These are phyloP conservation scores for Perizoma flavofasciatum DNA, from an alignment of 2,888 invertebrate genomes.

Conservation along the genomic window DNA sequence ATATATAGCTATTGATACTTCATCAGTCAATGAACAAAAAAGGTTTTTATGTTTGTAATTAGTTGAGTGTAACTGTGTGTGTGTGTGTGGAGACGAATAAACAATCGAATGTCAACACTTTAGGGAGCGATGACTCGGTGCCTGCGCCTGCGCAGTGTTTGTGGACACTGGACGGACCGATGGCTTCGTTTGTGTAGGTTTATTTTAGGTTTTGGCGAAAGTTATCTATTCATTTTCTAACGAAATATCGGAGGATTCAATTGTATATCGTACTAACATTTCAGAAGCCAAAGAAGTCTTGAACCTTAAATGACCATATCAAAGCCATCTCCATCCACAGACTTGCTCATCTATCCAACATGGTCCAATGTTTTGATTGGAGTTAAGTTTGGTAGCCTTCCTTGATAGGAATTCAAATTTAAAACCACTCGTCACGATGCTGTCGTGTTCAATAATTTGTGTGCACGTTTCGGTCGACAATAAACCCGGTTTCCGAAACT, in stretches of 20 bases:
- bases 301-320: too few relatives aligned
- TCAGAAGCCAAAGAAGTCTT: too few relatives aligned
- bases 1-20: constrained; percentile 13
- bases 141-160: constrained; percentile 46
- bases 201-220: not conserved
- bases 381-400: not conserved
- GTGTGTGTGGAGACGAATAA: constrained; percentile 69
- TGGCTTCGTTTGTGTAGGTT: constrained; percentile 21
- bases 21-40: constrained; percentile 38
- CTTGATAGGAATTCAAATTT: constrained; percentile 4
- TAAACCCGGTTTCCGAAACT: constrained; percentile 8
- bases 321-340: too few relatives aligned
- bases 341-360: too few relatives aligned
- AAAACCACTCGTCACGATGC: constrained; percentile 1
- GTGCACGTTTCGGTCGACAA: constrained; percentile 6
- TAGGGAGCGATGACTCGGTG: constrained; percentile 74
- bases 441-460: constrained; percentile 13
- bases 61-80: constrained; percentile 71
- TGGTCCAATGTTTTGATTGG: too few relatives aligned
- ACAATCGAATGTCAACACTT: constrained; percentile 79
- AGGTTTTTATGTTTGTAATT: constrained; percentile 61
- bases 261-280: too few relatives aligned
- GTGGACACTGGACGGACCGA: constrained; percentile 41
- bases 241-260: too few relatives aligned
- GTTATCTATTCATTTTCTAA: too few relatives aligned